These are phyloP conservation scores for Aphaenogaster floridana DNA, from an alignment of 1,140 invertebrate genomes.

Conservation along the genomic window DNA sequence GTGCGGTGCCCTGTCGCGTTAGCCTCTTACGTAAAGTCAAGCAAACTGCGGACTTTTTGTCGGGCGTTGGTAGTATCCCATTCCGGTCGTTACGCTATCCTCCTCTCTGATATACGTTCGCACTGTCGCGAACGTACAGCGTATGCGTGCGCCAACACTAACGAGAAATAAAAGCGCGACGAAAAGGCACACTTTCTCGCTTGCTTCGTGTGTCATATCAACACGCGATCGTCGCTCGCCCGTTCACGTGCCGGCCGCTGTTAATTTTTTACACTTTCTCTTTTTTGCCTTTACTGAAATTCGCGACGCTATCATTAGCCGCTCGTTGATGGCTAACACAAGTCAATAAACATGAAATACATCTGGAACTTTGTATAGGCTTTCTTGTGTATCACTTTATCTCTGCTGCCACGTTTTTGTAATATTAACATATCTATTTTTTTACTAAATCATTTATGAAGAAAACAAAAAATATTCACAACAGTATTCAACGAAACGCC, in stretches of 20 bases:
- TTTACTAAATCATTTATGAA: background rate
- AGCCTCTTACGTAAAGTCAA: slow-evolving; percentile 20
- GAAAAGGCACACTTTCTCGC: slow-evolving; percentile 62
- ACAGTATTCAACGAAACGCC: background rate
- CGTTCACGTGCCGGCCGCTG: slow-evolving; percentile 67
- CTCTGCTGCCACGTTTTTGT: background rate
- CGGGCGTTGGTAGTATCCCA: slow-evolving; percentile 2
- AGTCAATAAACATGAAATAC: slow-evolving; percentile 15
- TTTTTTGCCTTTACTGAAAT: slow-evolving; percentile 34
- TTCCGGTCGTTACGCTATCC: slow-evolving; percentile 57
- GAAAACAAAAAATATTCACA: background rate
- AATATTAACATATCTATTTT: background rate
- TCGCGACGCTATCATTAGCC: slow-evolving; percentile 32
- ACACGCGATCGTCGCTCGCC: slow-evolving; percentile 67
- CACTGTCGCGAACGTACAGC: slow-evolving; percentile 49
- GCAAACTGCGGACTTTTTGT: slow-evolving; percentile 44
- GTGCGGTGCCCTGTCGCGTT: background rate
- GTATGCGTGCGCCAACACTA: slow-evolving; percentile 37
- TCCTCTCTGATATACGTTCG: slow-evolving; percentile 44
- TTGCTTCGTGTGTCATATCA: slow-evolving; percentile 63
- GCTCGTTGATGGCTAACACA: slow-evolving; percentile 12
- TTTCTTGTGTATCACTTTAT: slow-evolving; percentile 12
- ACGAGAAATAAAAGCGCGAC: slow-evolving; percentile 65
- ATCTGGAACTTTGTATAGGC: background rate
- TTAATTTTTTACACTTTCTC: slow-evolving; percentile 76